Evolutionary conservation across 2,888 invertebrate genomes (phyloP), one percentile per base, ranked within the genome.

Genomic region (Ethmia dodecea): DNA sequence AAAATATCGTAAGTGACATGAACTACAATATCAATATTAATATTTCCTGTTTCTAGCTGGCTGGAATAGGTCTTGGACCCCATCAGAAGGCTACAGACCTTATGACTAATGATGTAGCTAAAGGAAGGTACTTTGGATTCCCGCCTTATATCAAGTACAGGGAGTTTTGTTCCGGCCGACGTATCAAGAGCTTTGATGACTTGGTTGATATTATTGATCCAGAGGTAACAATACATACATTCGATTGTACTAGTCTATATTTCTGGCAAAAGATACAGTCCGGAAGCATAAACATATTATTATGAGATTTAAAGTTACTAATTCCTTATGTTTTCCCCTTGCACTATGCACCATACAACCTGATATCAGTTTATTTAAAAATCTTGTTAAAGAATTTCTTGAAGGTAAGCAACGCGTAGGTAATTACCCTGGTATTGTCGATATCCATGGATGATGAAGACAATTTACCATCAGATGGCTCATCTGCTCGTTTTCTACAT

Each of bases 81-180:
- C 51, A 43, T 12, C 64, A 66, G 38, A 16, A 22, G 12, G 47
- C 53, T 0, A 39, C 50, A 0, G 69, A 68, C 14, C 38, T 62
- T 0, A 14, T 50, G 1, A 48, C 62, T 0, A 63, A 47, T 35
- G 70, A 69, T 27, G 26, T 67, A 3, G 44, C 52, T 2, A 69
- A 68, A 35, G 53, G 93, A 36, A 89, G 95, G 38, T 94, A 94
- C 63, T 92, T 93, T 49, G 94, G 94, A 34, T 86, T 94, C 38
- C 93, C 93, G 22, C 92, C 94, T n/a, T 95, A 94, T 68, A 92
- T 93, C 89, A 92, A 93, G 62, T 94, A 91, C 75, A 89, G 92
- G 43, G 91, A 93, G 69, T 91, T 91, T 81, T 94, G 94, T 54
- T 93, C 92, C 1, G 81, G 93, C 30, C 90, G 91, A 5, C 87